Evolutionary conservation across 2,797 vertebrate species (phyloP).

Genomic region (Phalloptychus januarius): DNA sequence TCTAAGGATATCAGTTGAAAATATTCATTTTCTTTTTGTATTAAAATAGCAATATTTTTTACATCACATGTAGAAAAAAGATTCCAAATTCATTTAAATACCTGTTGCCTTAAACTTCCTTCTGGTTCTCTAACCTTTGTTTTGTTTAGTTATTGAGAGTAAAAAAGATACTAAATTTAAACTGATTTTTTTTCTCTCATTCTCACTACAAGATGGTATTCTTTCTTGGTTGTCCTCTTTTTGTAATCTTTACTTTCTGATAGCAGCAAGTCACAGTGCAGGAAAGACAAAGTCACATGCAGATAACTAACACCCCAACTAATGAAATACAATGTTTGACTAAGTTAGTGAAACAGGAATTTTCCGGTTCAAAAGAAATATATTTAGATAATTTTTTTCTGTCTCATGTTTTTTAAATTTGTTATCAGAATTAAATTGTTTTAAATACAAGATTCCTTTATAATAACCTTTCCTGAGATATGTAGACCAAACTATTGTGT

Average conservation of each 20-base stretch:
- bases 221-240: constrained; percentile 50
- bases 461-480: not conserved
- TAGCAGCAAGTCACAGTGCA: constrained; percentile 49
- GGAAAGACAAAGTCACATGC: constrained; percentile 12
- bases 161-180: constrained; percentile 12
- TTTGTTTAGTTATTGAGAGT: constrained; percentile 1
- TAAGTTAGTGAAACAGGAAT: not conserved
- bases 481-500: not conserved
- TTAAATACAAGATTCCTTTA: not conserved
- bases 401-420: not conserved
- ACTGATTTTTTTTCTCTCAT: not conserved
- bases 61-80: not conserved
- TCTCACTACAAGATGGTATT: constrained; percentile 22
- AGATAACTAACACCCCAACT: not conserved
- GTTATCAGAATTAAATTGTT: not conserved
- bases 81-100: not conserved
- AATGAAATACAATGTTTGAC: not conserved
- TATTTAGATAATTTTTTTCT: not conserved
- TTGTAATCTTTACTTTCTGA: constrained; percentile 66
- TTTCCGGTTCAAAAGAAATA: not conserved
- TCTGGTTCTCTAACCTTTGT: not conserved
- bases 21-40: not conserved
- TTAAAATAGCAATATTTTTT: not conserved
- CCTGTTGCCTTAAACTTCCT: not conserved
- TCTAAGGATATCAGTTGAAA: not conserved